These are phyloP conservation scores for Conomelus anceps DNA, from an alignment of 2,888 invertebrate genomes.

Conservation along the genomic window DNA sequence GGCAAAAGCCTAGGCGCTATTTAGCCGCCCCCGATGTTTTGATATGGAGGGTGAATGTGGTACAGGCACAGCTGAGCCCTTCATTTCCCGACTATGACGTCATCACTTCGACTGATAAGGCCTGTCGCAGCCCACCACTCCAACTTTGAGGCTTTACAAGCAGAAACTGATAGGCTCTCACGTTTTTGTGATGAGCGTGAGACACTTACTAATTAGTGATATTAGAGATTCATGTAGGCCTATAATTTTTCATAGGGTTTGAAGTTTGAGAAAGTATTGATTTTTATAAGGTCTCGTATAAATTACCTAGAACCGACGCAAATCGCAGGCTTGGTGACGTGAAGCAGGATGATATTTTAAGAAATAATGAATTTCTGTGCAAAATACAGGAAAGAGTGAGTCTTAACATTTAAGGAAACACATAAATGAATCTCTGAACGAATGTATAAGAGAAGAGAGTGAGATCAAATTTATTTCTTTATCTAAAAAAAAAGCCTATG, in stretches of 20 bases:
- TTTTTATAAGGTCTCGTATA: not conserved
- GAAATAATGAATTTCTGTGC: no score
- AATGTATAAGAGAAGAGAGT: no score
- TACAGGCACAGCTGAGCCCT: not conserved
- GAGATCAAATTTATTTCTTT: no score
- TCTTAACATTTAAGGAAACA: no score
- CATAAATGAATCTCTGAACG: no score
- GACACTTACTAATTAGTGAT: not conserved
- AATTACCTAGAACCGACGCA: no score
- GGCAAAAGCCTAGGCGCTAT: not conserved
- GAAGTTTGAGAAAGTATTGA: not conserved
- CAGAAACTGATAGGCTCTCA: not conserved
- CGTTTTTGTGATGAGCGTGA: not conserved
- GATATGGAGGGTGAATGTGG: not conserved
- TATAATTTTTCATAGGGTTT: not conserved
- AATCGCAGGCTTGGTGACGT: no score
- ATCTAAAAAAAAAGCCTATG: no score
- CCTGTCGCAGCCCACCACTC: not conserved
- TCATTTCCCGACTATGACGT: not conserved
- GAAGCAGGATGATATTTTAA: no score
- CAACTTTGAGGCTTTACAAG: not conserved
- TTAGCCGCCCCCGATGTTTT: not conserved
- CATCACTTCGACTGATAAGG: not conserved
- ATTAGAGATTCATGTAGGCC: not conserved
- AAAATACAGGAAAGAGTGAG: no score